Conservation (phyloP, 2,113 vertebrate species). For the Elaphurus davidianus region DNA sequence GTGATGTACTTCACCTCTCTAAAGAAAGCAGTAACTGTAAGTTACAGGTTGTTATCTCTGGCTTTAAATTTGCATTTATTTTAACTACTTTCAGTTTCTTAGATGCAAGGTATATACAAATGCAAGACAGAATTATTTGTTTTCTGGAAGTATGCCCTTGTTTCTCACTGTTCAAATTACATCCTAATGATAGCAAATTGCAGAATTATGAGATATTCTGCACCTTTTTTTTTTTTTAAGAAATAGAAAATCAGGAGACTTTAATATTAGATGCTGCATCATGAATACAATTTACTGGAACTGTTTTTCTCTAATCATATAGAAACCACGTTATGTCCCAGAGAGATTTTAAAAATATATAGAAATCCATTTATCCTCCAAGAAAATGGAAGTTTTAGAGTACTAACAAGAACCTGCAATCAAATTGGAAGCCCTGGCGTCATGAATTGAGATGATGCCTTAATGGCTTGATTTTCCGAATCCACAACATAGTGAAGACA, state of each 20-base stretch:
- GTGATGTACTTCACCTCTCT: neutral
- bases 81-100: conserved; percentile 53
- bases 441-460: conserved; percentile 19
- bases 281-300: conserved; percentile 60
- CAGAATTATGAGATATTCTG: conserved; percentile 55
- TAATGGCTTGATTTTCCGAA: conserved; percentile 48
- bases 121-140: conserved; percentile 30
- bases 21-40: conserved; percentile 8
- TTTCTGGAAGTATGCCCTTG: conserved; percentile 25
- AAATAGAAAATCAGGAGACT: conserved; percentile 43
- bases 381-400: conserved; percentile 49
- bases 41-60: conserved; percentile 12
- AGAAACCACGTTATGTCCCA: conserved; percentile 25
- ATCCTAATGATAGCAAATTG: conserved; percentile 63
- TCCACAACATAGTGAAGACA: neutral
- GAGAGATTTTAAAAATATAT: conserved; percentile 60
- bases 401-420: conserved; percentile 52
- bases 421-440: neutral
- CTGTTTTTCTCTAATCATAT: conserved; percentile 57
- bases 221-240: conserved; percentile 14
- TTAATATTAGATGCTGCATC: conserved; percentile 58
- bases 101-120: conserved; percentile 16
- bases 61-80: conserved; percentile 52
- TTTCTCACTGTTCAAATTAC: conserved; percentile 43
- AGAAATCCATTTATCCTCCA: conserved; percentile 56